Conservation (phyloP, 2,797 vertebrate species). For the Enteromius anoplus region DNA sequence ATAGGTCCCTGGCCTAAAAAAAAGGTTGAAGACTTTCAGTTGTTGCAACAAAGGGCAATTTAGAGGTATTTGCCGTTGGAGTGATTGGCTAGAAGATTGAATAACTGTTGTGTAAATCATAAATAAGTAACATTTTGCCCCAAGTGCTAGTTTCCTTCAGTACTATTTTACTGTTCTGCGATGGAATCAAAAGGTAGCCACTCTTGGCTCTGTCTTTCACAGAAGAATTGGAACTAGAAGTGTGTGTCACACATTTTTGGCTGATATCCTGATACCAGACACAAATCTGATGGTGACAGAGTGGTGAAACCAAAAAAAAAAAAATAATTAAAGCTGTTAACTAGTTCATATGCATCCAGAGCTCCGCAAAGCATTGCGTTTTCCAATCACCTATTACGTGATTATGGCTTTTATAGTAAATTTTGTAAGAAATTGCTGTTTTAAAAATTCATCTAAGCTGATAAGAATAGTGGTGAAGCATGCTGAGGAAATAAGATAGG, state of each 20-base stretch:
- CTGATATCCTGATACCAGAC: not conserved
- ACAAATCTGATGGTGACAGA: not conserved
- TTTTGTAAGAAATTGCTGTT: not conserved
- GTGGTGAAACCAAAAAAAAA: not conserved
- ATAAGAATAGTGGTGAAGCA: not conserved
- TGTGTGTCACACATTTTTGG: constrained; percentile 11
- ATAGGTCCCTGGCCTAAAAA: not conserved
- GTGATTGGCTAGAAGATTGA: not conserved
- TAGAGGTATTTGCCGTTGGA: not conserved
- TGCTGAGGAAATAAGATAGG: not conserved
- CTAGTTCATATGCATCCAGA: not conserved
- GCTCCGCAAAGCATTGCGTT: not conserved
- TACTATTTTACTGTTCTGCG: not conserved
- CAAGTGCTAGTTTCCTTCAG: not conserved
- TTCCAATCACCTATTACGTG: no score
- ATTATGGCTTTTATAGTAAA: not conserved
- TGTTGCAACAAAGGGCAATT: not conserved
- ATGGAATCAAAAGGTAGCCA: not conserved
- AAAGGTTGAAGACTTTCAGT: not conserved
- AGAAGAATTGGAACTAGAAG: not conserved
- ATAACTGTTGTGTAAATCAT: not conserved
- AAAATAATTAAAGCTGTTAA: not conserved
- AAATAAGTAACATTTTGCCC: not conserved
- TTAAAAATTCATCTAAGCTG: not conserved
- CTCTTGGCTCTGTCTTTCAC: not conserved